Evolutionary conservation across 92 coral and sea anemone genomes (phyloP), one percentile per base, ranked within the genome.

Genomic region (Parazoanthus atlanticus): DNA sequence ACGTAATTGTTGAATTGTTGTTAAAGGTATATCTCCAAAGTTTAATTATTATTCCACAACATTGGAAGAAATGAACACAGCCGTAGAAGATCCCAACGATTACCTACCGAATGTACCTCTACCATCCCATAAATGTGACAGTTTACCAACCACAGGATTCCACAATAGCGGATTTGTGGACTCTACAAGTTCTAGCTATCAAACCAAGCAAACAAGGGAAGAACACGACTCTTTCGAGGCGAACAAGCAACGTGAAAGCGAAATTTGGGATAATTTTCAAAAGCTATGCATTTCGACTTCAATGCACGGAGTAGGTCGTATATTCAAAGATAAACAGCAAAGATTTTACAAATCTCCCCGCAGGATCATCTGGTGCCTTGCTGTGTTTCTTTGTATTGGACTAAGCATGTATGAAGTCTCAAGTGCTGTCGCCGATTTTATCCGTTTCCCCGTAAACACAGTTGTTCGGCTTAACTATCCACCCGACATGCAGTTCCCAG

Each of bases 401-500:
- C 26, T 12, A 12, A 74, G 78, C 78, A 12, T 74, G 9, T 74
- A 74, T 32, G n/a, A 74, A 33, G 78, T 74, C n/a, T 74, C 78
- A 0, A 31, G 43, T 5, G 46, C 78, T 3, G 19, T 33, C 6
- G 46, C 46, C n/a, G 46, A 74, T 16, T 33, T 33, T 9, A 1
- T 5, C 8, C 28, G 28, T 3, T 73, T 32, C 15, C 88, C 88
- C 30, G 88, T 85, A 13, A 85, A 85, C 32, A 85, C 88, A 66
- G 89, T 76, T 29, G 78, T 86, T 29, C 47, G 54, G 25, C 9
- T 86, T 15, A 32, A 76, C 11, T 86, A 86, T 41, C 83, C 67
- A 0, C 30, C 29, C 15, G 74, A 86, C 13, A 29, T 86, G 34
- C 17, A 33, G 26, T 86, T 86, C 7, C 89, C 89, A 0, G 84